Base-by-base conservation (phyloP, 37 sponge, comb jelly and placozoan genomes). In the Beroe ovata region DNA sequence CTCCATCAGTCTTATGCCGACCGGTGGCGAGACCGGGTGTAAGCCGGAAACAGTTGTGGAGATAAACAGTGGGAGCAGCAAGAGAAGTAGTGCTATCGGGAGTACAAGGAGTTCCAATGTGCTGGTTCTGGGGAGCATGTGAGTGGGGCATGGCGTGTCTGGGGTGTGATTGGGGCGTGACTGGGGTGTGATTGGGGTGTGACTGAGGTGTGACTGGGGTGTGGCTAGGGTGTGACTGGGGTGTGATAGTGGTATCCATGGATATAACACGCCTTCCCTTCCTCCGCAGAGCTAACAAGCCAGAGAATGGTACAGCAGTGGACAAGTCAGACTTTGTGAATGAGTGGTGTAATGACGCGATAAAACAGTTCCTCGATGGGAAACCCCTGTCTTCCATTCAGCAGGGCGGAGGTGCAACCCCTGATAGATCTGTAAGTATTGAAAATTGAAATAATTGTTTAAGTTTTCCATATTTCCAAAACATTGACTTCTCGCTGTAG, bases 341-440 rank as follows among this genome's bases (percentile, higher is more conserved):
- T n/a, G 84, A 77, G 84, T 77, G 84, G 84, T 77, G 84, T 77
- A 77, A 42, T 29, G 84, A 77, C 84, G 25, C 84, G 0, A 77
- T 77, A 41, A 39, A 42, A 25, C 84, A 77, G 54, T 77, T 77
- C 47, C 84, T 77, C 2, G 54, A 42, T 18, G 84, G 84, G 14
- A 77, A 77, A 77, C 54, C 84, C 28, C 42, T 77, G 36, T 20
- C 84, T 42, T 42, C 42, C 8, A 77, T 77, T 3, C 84, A 77
- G 28, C 42, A 33, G 21, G 41, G 22, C 54, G 33, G 38, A 16
- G 19, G 29, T 25, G 4, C 63, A 20, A 62, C 23, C 29, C 3
- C 19, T 62, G 84, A 77, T 20, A 11, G 84, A 77, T 33, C 84
- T 42, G 71, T 71, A 71, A 71, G 71, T 71, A 28, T 33, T 11